Evolutionary conservation across 2,113 vertebrate genomes (phyloP), one percentile per base, ranked within the genome.

Genomic region (Mungos mungo): DNA sequence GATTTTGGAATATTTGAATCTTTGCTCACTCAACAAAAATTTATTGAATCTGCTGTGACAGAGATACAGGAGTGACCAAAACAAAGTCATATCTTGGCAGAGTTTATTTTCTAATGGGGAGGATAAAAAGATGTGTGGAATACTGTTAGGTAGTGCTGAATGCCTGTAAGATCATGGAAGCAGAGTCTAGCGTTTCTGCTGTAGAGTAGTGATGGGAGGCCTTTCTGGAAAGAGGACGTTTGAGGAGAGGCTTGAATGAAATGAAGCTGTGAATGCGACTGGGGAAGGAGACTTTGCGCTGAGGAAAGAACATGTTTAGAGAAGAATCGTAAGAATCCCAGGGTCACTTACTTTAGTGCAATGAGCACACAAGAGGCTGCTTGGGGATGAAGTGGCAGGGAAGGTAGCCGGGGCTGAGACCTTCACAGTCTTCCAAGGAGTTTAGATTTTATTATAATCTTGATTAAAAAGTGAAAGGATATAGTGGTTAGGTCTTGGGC

Each of bases 371-470:
- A 21, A 29, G 50, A 45, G 8, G 52, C 3, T 90, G 29, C 1
- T 68, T 84, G 54, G 52, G 52, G 57, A 35, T 47, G 63, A 45
- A 31, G n/a, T 50, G 14, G 29, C 68, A 90, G 50, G 57, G 7
- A 50, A 35, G 50, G 16, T 29, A 57, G 35, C 69, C 15, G 63
- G 29, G 35, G 33, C 3, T 88, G 54, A 74, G 50, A 54, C 27
- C 15, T 63, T 86, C 87, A 27, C 38, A 65, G 38, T 71, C 41
- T 88, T 45, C 6, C 52, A 88, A 3, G 83, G 82, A 94, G 57
- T 88, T 92, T 92, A 94, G 57, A 77, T 87, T 91, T 90, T 87
- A 66, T 63, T n/a, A 27, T 82, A 88, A 91, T n/a, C 77, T 25
- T 76, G 35, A 71, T 66, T 96, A 68, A 95, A 91, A 93, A 77